Percentiles rank a stretch among this genome's conserved stretches.
phyloP scores from a whole-genome alignment of 2,113 vertebrate genomes.

The Thamnaconus septentrionalis region DNA sequence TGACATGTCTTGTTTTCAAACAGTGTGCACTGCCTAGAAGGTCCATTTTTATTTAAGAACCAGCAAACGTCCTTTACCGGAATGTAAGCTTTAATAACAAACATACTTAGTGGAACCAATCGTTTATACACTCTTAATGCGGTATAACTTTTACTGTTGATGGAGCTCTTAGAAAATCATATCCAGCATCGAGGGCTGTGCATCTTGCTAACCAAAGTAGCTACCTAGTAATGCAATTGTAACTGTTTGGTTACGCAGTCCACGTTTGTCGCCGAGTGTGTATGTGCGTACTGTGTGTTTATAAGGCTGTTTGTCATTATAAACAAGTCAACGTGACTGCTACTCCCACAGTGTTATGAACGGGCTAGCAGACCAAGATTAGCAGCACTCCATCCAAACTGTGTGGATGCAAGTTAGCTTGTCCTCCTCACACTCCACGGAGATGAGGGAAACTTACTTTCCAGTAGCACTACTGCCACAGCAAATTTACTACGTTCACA shows the following conservation, averaged over 20 bases:
- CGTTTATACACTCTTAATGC: no score
- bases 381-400: constrained; percentile 50
- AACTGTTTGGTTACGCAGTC: background rate
- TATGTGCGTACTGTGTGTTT: background rate
- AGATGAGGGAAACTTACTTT: constrained; percentile 58
- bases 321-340: background rate
- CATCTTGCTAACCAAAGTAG: constrained; percentile 46
- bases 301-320: background rate
- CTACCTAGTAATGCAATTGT: constrained; percentile 29
- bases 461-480: constrained; percentile 1
- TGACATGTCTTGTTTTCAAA: constrained; percentile 67
- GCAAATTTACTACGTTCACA: background rate
- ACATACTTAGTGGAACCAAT: no score
- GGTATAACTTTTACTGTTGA: constrained; percentile 37
- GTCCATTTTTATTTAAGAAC: background rate
- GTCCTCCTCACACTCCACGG: constrained; percentile 24
- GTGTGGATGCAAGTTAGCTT: constrained; percentile 44
- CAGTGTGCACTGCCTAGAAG: constrained; percentile 19
- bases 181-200: constrained; percentile 21
- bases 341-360: constrained; percentile 19
- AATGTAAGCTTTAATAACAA: background rate
- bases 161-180: constrained; percentile 14
- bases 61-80: background rate
- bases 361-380: constrained; percentile 39
- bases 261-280: background rate